Conservation (phyloP, 2,113 vertebrate genomes). For the Etheostoma spectabile region DNA sequence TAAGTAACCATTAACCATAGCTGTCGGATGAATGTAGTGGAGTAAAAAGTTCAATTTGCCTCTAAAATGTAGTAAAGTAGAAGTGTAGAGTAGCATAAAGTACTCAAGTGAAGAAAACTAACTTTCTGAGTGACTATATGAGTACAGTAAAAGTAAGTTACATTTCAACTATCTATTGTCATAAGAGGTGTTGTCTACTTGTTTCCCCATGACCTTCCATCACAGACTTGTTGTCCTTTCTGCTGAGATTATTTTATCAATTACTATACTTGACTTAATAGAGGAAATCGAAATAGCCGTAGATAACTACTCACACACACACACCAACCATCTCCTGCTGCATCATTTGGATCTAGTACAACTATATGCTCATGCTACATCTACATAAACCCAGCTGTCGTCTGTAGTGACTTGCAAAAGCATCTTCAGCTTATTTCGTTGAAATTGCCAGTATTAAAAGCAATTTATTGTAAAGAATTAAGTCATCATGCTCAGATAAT, state of each 20-base stretch:
- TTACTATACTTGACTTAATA: background rate
- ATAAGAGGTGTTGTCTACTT: background rate
- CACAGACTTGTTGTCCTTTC: background rate
- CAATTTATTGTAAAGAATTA: background rate
- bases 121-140: background rate
- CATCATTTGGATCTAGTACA: background rate
- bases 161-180: background rate
- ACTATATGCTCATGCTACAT: background rate
- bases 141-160: background rate
- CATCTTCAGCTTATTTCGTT: slow-evolving; percentile 11
- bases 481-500: slow-evolving; percentile 21
- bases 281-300: background rate
- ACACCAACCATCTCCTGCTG: background rate
- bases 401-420: background rate
- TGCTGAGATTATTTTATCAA: background rate
- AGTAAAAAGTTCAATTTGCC: background rate
- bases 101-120: background rate
- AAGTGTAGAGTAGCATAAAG: background rate
- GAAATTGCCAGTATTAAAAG: slow-evolving; percentile 6
- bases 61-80: background rate
- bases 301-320: background rate
- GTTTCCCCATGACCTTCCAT: background rate
- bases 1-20: background rate
- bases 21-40: background rate
- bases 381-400: background rate